Percentiles rank a stretch among this genome's conserved stretches.
Conservation (phyloP, 2,113 vertebrate species). For the Sinocyclocheilus anophthalmus region DNA sequence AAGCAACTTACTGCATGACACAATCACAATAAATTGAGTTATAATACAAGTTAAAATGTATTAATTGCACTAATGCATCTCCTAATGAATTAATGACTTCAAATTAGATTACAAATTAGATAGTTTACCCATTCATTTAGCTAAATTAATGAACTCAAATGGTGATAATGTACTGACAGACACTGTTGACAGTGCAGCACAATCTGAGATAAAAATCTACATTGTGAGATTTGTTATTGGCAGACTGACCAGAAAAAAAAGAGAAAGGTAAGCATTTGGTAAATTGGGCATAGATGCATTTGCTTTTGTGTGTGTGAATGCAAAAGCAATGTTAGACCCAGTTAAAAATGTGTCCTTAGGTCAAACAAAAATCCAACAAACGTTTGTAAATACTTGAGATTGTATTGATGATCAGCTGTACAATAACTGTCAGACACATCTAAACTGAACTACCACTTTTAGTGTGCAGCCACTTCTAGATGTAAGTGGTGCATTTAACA, state of each 20-base stretch:
- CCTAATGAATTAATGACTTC: neutral
- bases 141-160: constrained; percentile 8
- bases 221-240: constrained; percentile 14
- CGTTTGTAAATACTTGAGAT: neutral
- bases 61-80: neutral
- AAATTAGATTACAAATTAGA: neutral
- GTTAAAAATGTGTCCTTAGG: too few species aligned
- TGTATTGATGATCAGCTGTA: neutral
- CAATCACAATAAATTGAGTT: neutral
- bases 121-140: neutral
- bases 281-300: neutral
- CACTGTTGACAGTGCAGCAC: constrained; percentile 2
- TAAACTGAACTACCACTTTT: neutral
- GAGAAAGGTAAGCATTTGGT: constrained; percentile 3
- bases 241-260: neutral
- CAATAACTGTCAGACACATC: neutral
- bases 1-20: neutral
- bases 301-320: neutral
- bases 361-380: neutral
- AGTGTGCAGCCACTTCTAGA: neutral
- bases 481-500: constrained; percentile 23
- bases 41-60: neutral
- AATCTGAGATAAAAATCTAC: neutral
- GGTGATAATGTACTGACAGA: constrained; percentile 10
- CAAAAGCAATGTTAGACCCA: too few species aligned